Evolutionary conservation across 2,113 vertebrate species (phyloP).

Genomic region (Isichthys henryi): DNA sequence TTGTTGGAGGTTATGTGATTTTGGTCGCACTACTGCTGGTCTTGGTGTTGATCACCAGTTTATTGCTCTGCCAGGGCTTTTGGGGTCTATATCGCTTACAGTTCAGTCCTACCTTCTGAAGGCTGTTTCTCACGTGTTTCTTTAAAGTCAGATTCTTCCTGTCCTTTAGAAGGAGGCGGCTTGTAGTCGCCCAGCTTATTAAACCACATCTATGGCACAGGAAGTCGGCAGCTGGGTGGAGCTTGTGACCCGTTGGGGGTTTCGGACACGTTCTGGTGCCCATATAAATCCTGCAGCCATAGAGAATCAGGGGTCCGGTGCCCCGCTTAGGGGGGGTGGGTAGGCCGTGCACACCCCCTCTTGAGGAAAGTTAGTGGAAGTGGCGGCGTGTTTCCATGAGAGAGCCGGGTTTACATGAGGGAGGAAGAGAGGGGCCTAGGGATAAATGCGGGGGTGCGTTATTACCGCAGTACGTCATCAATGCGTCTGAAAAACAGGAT

Average conservation of each 20-base stretch:
- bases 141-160: background rate
- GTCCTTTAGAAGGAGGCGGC: background rate
- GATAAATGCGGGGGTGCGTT: conserved; percentile 19
- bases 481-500: conserved; percentile 58
- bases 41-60: background rate
- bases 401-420: background rate
- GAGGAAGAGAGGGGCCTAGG: conserved; percentile 5
- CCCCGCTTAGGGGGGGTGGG: background rate
- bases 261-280: background rate
- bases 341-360: background rate
- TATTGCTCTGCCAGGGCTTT: background rate
- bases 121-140: background rate
- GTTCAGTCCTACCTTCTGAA: background rate
- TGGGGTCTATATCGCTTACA: background rate
- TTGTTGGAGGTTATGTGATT: background rate
- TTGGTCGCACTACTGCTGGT: background rate
- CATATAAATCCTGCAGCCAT: background rate
- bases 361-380: background rate
- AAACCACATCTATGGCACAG: background rate
- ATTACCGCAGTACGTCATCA: conserved; percentile 49
- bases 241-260: background rate
- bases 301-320: background rate
- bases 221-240: background rate
- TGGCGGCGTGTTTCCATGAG: background rate
- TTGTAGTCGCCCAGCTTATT: background rate